A percentile compares a stretch with the other conserved stretches of the same genome.
Evolutionary conservation across 2,888 invertebrate genomes (phyloP).

Genomic region (Drosophila koepferae): DNA sequence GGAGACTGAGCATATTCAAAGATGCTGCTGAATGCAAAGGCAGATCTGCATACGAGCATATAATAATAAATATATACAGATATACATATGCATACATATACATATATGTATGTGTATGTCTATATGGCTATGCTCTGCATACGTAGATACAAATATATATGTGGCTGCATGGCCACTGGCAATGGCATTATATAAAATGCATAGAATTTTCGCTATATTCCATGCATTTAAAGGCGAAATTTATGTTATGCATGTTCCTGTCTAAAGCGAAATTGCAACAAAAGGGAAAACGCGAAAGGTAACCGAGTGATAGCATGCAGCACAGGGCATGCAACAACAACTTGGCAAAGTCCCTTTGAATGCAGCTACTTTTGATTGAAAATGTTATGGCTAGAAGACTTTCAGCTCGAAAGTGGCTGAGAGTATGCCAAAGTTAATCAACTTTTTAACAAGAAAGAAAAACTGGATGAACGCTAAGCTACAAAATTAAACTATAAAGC

Average conservation of each 20-base stretch:
- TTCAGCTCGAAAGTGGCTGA: background rate
- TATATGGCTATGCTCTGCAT: background rate
- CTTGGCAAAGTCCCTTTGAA: conserved; percentile 7
- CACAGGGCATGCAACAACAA: conserved; percentile 9
- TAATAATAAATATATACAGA: background rate
- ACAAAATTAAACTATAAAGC: background rate
- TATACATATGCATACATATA: background rate
- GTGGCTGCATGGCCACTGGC: conserved; percentile 44
- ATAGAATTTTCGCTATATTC: conserved; percentile 73
- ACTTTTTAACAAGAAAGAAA: background rate
- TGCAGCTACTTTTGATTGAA: conserved; percentile 10
- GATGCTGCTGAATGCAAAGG: conserved; percentile 52
- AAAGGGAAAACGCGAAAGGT: conserved; percentile 17
- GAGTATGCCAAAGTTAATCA: background rate
- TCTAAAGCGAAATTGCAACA: conserved; percentile 39
- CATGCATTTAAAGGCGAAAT: conserved; percentile 68
- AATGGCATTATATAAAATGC: conserved; percentile 73
- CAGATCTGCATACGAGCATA: conserved; percentile 59
- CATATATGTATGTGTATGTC: conserved; percentile 6
- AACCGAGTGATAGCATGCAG: background rate
- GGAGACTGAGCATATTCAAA: conserved; percentile 31
- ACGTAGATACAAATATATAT: background rate
- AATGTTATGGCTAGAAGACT: background rate
- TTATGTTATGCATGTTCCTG: conserved; percentile 71
- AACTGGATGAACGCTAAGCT: background rate